These are phyloP conservation scores for Hyperopisus bebe DNA, from an alignment of 2,113 vertebrate species.

Conservation along the genomic window DNA sequence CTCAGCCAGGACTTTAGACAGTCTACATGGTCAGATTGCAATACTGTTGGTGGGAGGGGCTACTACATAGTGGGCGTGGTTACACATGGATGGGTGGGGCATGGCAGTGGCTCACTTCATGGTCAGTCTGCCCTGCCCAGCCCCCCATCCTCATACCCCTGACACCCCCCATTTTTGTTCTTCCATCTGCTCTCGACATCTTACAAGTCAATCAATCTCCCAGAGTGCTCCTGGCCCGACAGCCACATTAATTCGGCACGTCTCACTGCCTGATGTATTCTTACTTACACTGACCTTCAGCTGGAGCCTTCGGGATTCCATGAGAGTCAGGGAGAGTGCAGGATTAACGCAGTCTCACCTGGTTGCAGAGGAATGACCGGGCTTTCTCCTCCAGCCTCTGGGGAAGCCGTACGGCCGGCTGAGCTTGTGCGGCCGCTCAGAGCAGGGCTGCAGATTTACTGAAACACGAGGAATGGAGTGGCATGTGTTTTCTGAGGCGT, in stretches of 20 bases:
- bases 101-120: neutral
- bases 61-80: neutral
- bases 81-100: neutral
- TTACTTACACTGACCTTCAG: conserved; percentile 63
- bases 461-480: neutral
- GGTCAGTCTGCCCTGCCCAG: neutral
- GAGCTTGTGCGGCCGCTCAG: neutral
- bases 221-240: conserved; percentile 56
- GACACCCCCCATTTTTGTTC: neutral
- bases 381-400: neutral
- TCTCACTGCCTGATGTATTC: conserved; percentile 58
- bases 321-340: neutral
- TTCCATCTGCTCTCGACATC: conserved; percentile 60
- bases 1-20: neutral
- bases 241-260: conserved; percentile 63
- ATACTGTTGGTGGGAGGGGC: neutral
- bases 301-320: conserved; percentile 21
- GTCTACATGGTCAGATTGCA: neutral
- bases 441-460: neutral
- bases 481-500: neutral
- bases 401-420: neutral
- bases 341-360: neutral
- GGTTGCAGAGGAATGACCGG: neutral
- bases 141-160: neutral
- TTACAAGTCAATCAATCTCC: conserved; percentile 73